Percentiles rank a stretch among this genome's conserved stretches.
Evolutionary conservation across 2,113 vertebrate genomes (phyloP).

Genomic region (Theristicus caerulescens): DNA sequence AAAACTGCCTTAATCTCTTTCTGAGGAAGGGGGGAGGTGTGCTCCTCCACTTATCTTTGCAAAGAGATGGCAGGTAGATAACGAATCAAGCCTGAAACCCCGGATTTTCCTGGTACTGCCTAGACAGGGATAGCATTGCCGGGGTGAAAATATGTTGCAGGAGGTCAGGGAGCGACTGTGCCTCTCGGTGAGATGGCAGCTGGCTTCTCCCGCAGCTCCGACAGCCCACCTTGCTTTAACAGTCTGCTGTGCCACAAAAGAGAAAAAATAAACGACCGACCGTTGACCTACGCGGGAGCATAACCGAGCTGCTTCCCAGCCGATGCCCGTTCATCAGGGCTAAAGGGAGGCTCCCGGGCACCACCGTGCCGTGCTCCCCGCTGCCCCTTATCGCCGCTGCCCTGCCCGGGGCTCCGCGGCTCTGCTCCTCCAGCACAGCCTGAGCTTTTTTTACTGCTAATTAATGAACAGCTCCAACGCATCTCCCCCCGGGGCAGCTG

Average conservation of each 20-base stretch:
- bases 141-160: neutral
- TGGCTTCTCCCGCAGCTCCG: rapidly evolving
- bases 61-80: neutral
- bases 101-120: neutral
- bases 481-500: neutral
- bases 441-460: rapidly evolving
- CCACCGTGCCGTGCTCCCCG: rapidly evolving
- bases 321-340: rapidly evolving
- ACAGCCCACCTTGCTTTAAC: neutral
- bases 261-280: neutral
- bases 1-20: neutral
- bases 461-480: neutral
- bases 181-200: rapidly evolving
- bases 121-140: neutral
- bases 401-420: rapidly evolving
- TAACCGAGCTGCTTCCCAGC: neutral
- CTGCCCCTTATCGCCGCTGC: too few relatives aligned
- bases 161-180: neutral
- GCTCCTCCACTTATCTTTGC: neutral
- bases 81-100: neutral
- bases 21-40: neutral
- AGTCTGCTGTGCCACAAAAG: neutral
- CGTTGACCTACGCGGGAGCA: rapidly evolving
- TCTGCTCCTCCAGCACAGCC: neutral
- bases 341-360: neutral